A percentile compares a stretch with the other conserved stretches of the same genome.
These are phyloP conservation scores for Dendrophyllia cribrosa DNA, from an alignment of 64 coral and sea anemone genomes.

Conservation along the genomic window DNA sequence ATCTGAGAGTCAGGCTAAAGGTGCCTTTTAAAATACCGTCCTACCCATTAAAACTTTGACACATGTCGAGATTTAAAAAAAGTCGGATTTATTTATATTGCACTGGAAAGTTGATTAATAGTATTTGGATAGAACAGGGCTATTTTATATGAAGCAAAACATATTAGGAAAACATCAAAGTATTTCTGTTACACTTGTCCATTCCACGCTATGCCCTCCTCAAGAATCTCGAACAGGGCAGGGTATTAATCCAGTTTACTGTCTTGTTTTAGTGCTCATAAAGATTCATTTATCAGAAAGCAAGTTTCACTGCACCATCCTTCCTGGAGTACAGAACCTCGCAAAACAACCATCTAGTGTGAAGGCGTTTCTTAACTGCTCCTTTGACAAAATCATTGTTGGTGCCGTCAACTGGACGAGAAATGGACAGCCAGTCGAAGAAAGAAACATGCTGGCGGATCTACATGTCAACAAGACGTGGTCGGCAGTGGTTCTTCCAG, in stretches of 20 bases:
- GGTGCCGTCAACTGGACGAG: not conserved
- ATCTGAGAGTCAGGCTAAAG: too few species aligned
- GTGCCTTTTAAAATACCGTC: too few species aligned
- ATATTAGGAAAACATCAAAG: too few species aligned
- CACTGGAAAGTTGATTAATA: too few species aligned
- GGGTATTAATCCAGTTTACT: not conserved
- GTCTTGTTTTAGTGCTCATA: not conserved
- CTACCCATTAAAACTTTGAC: too few species aligned
- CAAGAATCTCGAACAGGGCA: too few species aligned
- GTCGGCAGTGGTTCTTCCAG: not conserved
- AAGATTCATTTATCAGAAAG: not conserved
- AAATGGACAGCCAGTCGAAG: not conserved
- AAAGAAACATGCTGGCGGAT: not conserved
- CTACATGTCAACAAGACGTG: not conserved
- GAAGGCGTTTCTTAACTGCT: conserved; percentile 2
- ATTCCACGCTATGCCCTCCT: too few species aligned
- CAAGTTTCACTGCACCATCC: not conserved
- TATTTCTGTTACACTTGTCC: too few species aligned
- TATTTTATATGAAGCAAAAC: too few species aligned
- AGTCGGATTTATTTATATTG: too few species aligned
- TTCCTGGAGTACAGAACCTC: not conserved
- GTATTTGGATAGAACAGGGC: too few species aligned
- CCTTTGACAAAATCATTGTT: not conserved
- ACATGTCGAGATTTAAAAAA: too few species aligned
- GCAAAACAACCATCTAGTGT: not conserved